Conservation (phyloP, 2,797 vertebrate species). For the Huso huso region DNA sequence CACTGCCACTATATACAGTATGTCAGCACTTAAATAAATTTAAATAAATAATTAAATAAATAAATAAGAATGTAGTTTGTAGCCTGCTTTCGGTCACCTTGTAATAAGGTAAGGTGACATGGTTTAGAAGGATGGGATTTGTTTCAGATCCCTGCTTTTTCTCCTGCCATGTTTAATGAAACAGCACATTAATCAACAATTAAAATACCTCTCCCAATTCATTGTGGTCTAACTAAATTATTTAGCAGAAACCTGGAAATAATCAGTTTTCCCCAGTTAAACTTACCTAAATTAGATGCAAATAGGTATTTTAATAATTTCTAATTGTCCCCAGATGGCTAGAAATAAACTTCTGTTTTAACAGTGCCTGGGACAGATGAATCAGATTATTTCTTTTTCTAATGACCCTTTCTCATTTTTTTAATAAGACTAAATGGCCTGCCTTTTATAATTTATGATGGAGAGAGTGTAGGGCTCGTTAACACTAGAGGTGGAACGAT, state of each 20-base stretch:
- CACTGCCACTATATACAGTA: neutral
- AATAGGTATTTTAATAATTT: slow-evolving; percentile 19
- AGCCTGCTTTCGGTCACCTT: neutral
- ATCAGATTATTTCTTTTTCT: no score
- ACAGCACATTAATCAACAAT: slow-evolving; percentile 21
- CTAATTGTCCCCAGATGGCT: slow-evolving; percentile 20
- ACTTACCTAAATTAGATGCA: slow-evolving; percentile 23
- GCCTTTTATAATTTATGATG: neutral
- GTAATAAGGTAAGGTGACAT: slow-evolving; percentile 8
- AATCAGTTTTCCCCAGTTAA: slow-evolving; percentile 25
- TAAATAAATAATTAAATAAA: neutral
- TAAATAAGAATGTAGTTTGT: neutral
- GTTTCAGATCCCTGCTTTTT: slow-evolving; percentile 14
- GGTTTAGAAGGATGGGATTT: slow-evolving; percentile 23
- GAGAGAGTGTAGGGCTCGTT: neutral
- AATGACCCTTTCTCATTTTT: no score
- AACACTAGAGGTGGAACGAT: no score
- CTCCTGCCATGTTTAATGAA: slow-evolving; percentile 21
- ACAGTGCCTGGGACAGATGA: neutral
- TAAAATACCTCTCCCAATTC: slow-evolving; percentile 6
- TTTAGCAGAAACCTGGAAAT: slow-evolving; percentile 15
- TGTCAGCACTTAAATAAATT: neutral
- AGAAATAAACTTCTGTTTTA: neutral
- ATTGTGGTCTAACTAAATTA: slow-evolving; percentile 20
- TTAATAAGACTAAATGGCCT: neutral